Evolutionary conservation across 2,113 vertebrate genomes (phyloP).

Genomic region (Misgurnus anguillicaudatus): DNA sequence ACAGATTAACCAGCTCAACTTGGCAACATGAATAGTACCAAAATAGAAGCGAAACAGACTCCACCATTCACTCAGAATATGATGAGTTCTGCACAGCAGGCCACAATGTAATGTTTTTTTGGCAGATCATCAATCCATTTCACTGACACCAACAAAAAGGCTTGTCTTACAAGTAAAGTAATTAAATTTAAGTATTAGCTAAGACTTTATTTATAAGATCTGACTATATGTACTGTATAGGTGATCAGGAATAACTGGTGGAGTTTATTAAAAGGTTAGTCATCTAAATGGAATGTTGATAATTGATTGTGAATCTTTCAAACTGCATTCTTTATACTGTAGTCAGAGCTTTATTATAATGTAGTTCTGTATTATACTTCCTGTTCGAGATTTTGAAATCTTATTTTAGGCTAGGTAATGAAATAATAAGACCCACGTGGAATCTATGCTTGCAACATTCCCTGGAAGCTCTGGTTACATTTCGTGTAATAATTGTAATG

Average conservation of each 20-base stretch:
- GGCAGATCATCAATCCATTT: slow-evolving; percentile 32
- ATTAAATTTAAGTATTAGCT: slow-evolving; percentile 14
- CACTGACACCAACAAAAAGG: slow-evolving; percentile 1
- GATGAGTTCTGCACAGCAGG: slow-evolving; percentile 26
- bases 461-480: too few species aligned
- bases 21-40: slow-evolving; percentile 29
- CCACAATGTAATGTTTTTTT: slow-evolving; percentile 17
- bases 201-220: slow-evolving; percentile 1
- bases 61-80: slow-evolving; percentile 29
- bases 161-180: not conserved
- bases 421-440: too few species aligned
- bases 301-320: not conserved
- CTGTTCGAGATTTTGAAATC: too few species aligned
- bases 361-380: too few species aligned
- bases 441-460: too few species aligned
- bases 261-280: not conserved
- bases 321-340: not conserved
- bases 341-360: slow-evolving; percentile 10
- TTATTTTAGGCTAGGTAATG: too few species aligned
- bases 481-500: too few species aligned
- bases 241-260: not conserved
- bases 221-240: not conserved
- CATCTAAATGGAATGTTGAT: not conserved
- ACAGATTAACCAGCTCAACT: slow-evolving; percentile 31
- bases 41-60: slow-evolving; percentile 31